Conservation (phyloP, 1,140 invertebrate genomes). For the Nasonia longicornis region DNA sequence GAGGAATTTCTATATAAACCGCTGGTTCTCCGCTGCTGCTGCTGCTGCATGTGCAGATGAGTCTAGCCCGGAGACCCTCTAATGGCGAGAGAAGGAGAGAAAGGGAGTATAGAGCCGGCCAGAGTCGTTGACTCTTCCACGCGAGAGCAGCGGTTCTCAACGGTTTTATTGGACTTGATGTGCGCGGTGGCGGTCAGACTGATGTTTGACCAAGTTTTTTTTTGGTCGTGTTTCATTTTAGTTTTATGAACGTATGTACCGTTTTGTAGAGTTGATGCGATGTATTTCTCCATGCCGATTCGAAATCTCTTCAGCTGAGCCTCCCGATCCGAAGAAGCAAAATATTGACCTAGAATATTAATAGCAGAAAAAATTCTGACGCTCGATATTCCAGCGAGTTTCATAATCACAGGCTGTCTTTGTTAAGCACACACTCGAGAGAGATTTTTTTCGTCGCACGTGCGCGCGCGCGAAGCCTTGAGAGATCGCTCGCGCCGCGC, state of each 20-base stretch:
- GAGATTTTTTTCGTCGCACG: neutral
- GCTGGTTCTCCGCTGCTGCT: neutral
- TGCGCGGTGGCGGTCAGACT: neutral
- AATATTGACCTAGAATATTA: neutral
- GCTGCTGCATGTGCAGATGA: neutral
- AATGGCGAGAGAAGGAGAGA: constrained; percentile 1
- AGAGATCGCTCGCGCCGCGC: neutral
- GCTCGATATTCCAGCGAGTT: neutral
- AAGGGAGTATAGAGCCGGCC: neutral
- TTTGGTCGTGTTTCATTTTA: neutral
- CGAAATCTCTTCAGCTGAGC: no score
- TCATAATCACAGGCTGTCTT: constrained; percentile 17
- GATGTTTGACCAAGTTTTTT: neutral
- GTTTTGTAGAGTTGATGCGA: no score
- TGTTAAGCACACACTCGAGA: constrained; percentile 5
- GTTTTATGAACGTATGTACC: no score
- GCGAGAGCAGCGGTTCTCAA: constrained; percentile 53
- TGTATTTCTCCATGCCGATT: no score
- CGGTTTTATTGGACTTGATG: neutral
- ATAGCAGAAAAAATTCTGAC: neutral
- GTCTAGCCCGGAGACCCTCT: constrained; percentile 17
- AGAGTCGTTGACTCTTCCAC: constrained; percentile 54
- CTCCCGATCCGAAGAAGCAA: no score
- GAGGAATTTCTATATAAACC: constrained; percentile 12
- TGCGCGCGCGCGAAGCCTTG: neutral